Conservation (phyloP, 1,140 invertebrate genomes). For the Homalodisca vitripennis region DNA sequence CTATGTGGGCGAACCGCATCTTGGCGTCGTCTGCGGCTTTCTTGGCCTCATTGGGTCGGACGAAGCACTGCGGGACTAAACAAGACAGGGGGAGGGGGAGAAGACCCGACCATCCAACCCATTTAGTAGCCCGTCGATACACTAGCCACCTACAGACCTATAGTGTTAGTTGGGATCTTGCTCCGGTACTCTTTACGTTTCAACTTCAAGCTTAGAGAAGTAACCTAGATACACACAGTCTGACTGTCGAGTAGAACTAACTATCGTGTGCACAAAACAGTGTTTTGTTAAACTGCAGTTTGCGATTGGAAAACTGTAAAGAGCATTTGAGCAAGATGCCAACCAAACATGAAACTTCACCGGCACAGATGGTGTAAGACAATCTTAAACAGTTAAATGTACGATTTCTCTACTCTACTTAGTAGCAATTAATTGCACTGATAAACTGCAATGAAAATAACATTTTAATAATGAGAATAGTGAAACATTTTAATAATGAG, state of each 20-base stretch:
- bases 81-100: constrained; percentile 45
- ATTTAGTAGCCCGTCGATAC: constrained; percentile 52
- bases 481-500: too few species aligned
- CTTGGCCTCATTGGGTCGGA: constrained; percentile 97
- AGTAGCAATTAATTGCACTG: too few species aligned
- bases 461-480: too few species aligned
- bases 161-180: constrained; percentile 48
- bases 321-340: constrained; percentile 13
- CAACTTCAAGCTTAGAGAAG: not conserved
- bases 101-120: constrained; percentile 54
- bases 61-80: constrained; percentile 99
- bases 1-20: constrained; percentile 98
- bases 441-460: too few species aligned
- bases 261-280: too few species aligned
- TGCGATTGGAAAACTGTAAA: not conserved
- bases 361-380: too few species aligned
- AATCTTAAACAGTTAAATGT: too few species aligned
- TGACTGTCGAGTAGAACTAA: not conserved
- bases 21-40: constrained; percentile 99
- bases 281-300: too few species aligned
- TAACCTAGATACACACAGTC: not conserved
- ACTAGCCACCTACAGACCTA: constrained; percentile 52
- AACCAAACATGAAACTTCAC: not conserved
- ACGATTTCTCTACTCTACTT: too few species aligned
- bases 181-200: constrained; percentile 18